Percentiles rank a stretch among this genome's conserved stretches.
Conservation (phyloP, 1,140 invertebrate species). For the Drosophila kanapiae region DNA sequence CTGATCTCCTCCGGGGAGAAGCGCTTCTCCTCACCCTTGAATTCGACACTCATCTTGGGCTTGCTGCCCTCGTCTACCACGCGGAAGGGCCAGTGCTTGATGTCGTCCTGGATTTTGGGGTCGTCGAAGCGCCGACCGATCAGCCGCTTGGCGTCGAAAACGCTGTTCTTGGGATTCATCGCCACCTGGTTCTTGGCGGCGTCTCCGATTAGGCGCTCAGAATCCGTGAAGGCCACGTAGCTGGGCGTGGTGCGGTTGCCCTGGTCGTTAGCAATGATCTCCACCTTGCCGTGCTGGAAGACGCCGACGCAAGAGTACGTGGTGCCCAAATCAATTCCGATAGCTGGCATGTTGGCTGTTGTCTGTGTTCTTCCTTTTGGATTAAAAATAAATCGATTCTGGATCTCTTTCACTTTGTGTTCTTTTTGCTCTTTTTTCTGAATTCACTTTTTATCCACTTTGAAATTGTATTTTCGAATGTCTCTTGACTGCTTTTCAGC, state of each 20-base stretch:
- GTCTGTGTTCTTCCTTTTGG: conserved; percentile 42
- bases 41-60: conserved; percentile 90
- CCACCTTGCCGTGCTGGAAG: conserved; percentile 93
- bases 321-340: conserved; percentile 92
- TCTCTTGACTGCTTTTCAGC: conserved; percentile 15
- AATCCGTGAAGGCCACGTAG: conserved; percentile 96
- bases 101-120: conserved; percentile 90
- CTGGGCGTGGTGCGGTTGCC: conserved; percentile 96
- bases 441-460: conserved; percentile 1
- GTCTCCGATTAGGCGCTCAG: conserved; percentile 94
- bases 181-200: conserved; percentile 90
- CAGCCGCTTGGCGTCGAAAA: conserved; percentile 90
- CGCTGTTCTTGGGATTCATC: conserved; percentile 93
- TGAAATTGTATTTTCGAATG: conserved; percentile 5
- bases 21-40: conserved; percentile 90
- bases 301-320: conserved; percentile 93
- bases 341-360: conserved; percentile 86
- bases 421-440: neutral
- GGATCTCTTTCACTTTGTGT: neutral
- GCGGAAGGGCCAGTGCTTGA: conserved; percentile 91
- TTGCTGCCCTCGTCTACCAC: conserved; percentile 89
- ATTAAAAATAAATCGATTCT: neutral
- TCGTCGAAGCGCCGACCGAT: conserved; percentile 90
- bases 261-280: conserved; percentile 97
- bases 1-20: conserved; percentile 92